Percentiles rank a stretch among this genome's conserved stretches.
phyloP scores from a whole-genome alignment of 2,797 vertebrate genomes.

The Cossypha dichroa region DNA sequence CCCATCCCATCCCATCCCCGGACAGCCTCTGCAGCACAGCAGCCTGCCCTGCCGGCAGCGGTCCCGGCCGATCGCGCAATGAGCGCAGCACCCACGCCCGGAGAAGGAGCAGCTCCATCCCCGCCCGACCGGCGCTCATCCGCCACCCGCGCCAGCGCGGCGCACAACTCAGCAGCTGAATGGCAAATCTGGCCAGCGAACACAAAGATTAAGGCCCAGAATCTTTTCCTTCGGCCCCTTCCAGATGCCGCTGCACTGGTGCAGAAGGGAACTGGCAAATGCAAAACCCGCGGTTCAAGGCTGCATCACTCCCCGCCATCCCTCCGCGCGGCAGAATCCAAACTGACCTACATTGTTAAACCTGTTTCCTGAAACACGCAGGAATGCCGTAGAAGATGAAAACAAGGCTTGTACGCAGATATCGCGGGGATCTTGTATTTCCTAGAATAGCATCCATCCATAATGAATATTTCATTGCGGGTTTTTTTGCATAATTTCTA shows the following conservation, averaged over 20 bases:
- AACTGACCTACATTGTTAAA: constrained; percentile 8
- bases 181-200: not conserved
- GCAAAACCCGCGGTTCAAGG: constrained; percentile 1
- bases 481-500: not conserved
- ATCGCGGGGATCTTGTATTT: not conserved
- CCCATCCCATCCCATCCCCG: not conserved
- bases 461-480: not conserved
- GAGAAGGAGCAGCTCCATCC: not conserved
- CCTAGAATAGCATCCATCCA: not conserved
- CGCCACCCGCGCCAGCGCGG: not conserved
- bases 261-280: not conserved
- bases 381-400: not conserved
- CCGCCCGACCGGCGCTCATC: not conserved
- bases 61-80: fast-evolving
- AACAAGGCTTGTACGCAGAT: not conserved
- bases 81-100: fast-evolving
- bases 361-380: not conserved
- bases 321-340: not conserved
- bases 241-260: not conserved
- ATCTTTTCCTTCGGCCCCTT: not conserved
- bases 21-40: not conserved
- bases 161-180: not conserved
- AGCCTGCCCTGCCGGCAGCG: not conserved
- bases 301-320: not conserved
- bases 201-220: not conserved